Base-by-base conservation (phyloP, 1,140 invertebrate genomes). In the Holotrichia oblita region DNA sequence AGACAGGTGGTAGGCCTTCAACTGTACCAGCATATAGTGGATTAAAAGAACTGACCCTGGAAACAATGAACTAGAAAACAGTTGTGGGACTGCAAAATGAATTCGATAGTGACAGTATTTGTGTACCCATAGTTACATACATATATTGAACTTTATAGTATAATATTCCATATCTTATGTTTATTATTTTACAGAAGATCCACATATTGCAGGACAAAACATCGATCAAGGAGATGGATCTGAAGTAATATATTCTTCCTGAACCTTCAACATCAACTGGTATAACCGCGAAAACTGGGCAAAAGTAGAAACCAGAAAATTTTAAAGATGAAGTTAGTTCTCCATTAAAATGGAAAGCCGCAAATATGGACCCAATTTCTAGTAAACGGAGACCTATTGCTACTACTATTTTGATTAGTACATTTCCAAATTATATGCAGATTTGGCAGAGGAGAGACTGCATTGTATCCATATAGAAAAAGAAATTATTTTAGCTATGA, bases 361-460 rank as follows among this genome's bases (percentile, higher is more conserved):
- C 44, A 14, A 17, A 48, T 48, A 48, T 10, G 2, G n/a, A 48
- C 7, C 7, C 44, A 10, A 3, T 14, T 17, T 48, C 44, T 14
- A 48, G 44, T 48, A 10, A 17, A 8, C 44, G 44, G 10, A 48
- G 44, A 48, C 44, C 44, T 48, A 17, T 17, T 48, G 44, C 44
- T 48, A 48, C 44, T 14, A 48, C 44, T 14, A 6, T 48, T 14
- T 17, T 48, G 10, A 48, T 0, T 48, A 48, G 44, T 17, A 48
- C 44, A 48, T 48, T 17, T 48, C 44, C 2, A 48, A 48, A 8
- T 8, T 48, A 48, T 48, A 48, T 17, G 7, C 2, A 14, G 44
- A 48, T 48, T 48, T 48, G 44, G 44, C 44, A 48, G 44, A 48
- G n/a, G 10, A 48, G 44, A 48, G 44, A 48, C n/a, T 48, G n/a